Conservation (phyloP, 92 coral and sea anemone genomes). For the Bergia puertoricense region DNA sequence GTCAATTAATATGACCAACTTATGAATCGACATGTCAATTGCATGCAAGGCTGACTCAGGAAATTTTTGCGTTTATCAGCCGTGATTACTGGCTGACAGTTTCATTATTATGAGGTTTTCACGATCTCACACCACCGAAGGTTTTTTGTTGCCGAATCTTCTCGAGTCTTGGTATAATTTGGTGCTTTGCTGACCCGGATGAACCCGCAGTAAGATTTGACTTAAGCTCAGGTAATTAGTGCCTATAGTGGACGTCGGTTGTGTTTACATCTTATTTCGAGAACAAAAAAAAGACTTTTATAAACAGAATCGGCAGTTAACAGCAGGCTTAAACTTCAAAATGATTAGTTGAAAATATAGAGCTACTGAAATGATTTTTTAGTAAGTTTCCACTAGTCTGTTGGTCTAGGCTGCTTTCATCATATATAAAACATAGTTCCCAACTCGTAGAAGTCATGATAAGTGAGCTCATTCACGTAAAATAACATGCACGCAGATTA, state of each 20-base stretch:
- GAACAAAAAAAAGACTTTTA: neutral
- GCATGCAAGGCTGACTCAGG: constrained; percentile 8
- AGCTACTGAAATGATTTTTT: neutral
- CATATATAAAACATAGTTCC: too few relatives aligned
- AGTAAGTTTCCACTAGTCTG: too few relatives aligned
- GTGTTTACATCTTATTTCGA: neutral
- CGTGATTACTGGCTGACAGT: neutral
- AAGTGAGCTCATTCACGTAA: too few relatives aligned
- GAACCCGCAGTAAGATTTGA: neutral
- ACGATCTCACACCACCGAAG: neutral
- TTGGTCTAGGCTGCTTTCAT: too few relatives aligned
- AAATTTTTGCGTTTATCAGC: too few relatives aligned
- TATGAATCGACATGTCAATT: constrained; percentile 28
- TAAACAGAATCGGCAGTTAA: neutral
- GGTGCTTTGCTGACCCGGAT: too few relatives aligned
- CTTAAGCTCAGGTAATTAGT: neutral
- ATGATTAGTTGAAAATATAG: neutral
- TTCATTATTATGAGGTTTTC: neutral
- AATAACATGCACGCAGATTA: neutral
- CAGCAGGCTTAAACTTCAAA: neutral
- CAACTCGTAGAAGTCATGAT: too few relatives aligned
- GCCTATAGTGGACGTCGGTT: neutral
- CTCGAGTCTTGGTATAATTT: neutral
- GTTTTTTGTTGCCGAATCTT: neutral
- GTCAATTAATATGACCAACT: neutral